phyloP scores from a whole-genome alignment of 30 jellyfish, hydroid and myxozoan genomes.

The Hydractinia symbiolongicarpus region DNA sequence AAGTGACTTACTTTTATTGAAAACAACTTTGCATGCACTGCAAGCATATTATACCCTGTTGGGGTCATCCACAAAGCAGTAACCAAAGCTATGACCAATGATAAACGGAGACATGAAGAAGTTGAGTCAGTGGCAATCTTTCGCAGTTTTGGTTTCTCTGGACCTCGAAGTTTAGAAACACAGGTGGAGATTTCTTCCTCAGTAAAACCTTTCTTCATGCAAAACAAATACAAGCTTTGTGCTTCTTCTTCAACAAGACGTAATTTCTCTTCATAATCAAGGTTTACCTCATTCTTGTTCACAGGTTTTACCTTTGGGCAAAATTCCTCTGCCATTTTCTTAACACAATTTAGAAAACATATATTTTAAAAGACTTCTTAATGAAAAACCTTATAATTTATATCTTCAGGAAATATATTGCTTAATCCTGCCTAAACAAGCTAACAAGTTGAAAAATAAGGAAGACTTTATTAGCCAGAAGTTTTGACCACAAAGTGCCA shows the following conservation, averaged over 20 bases:
- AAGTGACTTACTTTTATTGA: constrained; percentile 1
- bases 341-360: not conserved
- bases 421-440: no score
- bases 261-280: constrained; percentile 12
- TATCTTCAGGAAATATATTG: no score
- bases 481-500: no score
- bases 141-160: not conserved
- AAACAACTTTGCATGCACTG: constrained; percentile 5
- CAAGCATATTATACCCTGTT: constrained; percentile 2
- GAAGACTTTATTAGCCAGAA: no score
- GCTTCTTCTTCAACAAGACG: constrained; percentile 15
- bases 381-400: no score
- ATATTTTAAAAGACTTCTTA: no score
- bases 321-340: not conserved
- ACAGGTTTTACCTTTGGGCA: constrained; percentile 14
- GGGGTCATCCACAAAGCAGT: not conserved
- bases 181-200: constrained; percentile 12
- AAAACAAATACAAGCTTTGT: constrained; percentile 5
- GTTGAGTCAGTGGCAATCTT: not conserved
- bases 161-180: constrained; percentile 21
- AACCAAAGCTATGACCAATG: not conserved
- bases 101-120: not conserved
- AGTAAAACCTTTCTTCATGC: constrained; percentile 6
- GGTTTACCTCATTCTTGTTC: not conserved
- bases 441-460: no score